phyloP scores from a whole-genome alignment of 2,888 invertebrate species.

The Holacanthella duospinosa region DNA sequence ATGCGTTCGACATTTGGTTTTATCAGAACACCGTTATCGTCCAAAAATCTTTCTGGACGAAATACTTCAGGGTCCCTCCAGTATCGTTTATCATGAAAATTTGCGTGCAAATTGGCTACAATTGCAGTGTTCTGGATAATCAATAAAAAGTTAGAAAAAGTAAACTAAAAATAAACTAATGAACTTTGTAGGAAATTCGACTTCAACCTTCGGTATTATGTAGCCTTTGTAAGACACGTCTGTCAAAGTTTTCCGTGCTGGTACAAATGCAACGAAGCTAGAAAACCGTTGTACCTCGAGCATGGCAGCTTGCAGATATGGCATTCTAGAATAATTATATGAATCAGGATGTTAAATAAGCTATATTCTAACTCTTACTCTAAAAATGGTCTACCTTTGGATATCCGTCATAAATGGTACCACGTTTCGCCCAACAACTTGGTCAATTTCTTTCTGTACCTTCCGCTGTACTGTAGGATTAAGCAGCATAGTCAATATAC shows the following conservation, averaged over 20 bases:
- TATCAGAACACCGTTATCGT: background rate
- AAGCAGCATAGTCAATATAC: background rate
- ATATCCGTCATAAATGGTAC: background rate
- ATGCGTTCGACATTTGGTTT: background rate
- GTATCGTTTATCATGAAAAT: background rate
- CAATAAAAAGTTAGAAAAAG: too few species aligned
- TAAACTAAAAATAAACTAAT: too few species aligned
- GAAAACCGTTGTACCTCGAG: background rate
- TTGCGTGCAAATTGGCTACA: background rate
- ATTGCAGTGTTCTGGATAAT: background rate
- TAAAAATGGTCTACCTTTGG: too few species aligned
- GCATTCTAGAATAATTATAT: too few species aligned
- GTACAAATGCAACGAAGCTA: background rate
- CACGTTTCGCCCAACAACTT: background rate
- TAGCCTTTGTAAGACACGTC: background rate
- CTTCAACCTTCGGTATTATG: background rate
- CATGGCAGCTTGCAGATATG: background rate
- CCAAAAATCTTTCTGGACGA: background rate
- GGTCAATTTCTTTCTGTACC: background rate
- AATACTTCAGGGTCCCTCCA: background rate
- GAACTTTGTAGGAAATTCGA: too few species aligned
- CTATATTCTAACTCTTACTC: too few species aligned
- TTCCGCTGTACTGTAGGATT: background rate
- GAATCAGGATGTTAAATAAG: too few species aligned
- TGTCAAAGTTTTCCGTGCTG: background rate